Conservation (phyloP, 2,888 invertebrate genomes). For the Erebia palarica region DNA sequence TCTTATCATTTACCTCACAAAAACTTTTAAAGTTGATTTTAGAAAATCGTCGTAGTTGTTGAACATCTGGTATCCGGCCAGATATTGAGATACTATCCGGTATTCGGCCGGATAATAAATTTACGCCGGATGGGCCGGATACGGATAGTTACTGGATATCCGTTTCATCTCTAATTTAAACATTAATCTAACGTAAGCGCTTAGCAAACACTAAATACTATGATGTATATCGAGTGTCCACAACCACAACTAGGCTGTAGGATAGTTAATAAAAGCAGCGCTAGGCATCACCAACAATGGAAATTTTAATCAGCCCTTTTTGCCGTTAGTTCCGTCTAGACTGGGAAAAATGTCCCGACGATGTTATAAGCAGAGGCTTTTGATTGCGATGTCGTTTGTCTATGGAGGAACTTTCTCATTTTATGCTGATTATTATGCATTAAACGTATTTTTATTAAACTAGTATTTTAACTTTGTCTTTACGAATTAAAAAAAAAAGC, state of each 20-base stretch:
- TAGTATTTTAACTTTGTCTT: neutral
- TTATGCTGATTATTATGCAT: constrained; percentile 25
- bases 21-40: too few relatives aligned
- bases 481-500: too few relatives aligned
- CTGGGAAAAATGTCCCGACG: constrained; percentile 63
- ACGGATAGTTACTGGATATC: too few relatives aligned
- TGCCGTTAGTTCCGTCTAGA: constrained; percentile 73
- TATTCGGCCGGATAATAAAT: too few relatives aligned
- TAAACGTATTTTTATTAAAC: neutral
- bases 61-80: too few relatives aligned
- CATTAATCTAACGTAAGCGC: neutral
- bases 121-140: too few relatives aligned
- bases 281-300: constrained; percentile 61
- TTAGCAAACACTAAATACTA: neutral
- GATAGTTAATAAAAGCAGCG: constrained; percentile 45
- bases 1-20: too few relatives aligned
- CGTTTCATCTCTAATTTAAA: neutral
- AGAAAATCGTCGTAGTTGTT: too few relatives aligned
- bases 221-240: constrained; percentile 29
- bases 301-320: constrained; percentile 76
- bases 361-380: constrained; percentile 56
- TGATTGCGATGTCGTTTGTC: constrained; percentile 48
- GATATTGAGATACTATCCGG: too few relatives aligned
- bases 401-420: constrained; percentile 40
- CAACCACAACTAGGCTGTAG: constrained; percentile 40